phyloP scores from a whole-genome alignment of 2,797 vertebrate species.

The Melanotaenia trifasciata region DNA sequence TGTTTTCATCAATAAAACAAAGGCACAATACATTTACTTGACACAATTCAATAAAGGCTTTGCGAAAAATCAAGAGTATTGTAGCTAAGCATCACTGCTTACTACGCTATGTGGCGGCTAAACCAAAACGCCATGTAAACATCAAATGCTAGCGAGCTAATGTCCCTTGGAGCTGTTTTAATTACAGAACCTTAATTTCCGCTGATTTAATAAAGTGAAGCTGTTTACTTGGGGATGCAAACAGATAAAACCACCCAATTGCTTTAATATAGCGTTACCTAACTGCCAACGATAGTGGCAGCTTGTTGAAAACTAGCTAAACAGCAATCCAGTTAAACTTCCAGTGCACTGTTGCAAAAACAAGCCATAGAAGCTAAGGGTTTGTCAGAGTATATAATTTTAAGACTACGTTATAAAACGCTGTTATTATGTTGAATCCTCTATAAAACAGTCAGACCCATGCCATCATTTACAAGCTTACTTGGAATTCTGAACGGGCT shows the following conservation, averaged over 20 bases:
- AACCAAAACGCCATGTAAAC: slow-evolving; percentile 70
- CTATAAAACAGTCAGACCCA: background rate
- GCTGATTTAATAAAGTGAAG: rapidly evolving
- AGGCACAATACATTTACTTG: background rate
- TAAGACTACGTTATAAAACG: background rate
- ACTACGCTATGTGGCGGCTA: slow-evolving; percentile 46
- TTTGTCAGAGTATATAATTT: slow-evolving; percentile 1
- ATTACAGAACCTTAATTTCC: rapidly evolving
- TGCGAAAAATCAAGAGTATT: background rate
- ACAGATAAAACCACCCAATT: background rate
- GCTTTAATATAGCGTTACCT: slow-evolving; percentile 30
- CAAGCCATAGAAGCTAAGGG: slow-evolving; percentile 36
- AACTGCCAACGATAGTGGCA: slow-evolving; percentile 28
- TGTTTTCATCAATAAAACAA: rapidly evolving
- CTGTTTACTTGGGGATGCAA: background rate
- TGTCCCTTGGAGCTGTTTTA: background rate
- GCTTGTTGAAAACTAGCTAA: slow-evolving; percentile 55
- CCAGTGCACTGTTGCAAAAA: slow-evolving; percentile 42
- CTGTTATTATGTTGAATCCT: rapidly evolving
- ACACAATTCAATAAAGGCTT: background rate
- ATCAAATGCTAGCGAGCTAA: slow-evolving; percentile 30
- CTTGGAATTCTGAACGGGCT: slow-evolving; percentile 36
- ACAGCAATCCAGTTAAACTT: slow-evolving; percentile 57
- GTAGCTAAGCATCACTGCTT: slow-evolving; percentile 8
- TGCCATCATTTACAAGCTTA: slow-evolving; percentile 39